Evolutionary conservation across 2,113 vertebrate species (phyloP).

Genomic region (Brachirus orientalis): DNA sequence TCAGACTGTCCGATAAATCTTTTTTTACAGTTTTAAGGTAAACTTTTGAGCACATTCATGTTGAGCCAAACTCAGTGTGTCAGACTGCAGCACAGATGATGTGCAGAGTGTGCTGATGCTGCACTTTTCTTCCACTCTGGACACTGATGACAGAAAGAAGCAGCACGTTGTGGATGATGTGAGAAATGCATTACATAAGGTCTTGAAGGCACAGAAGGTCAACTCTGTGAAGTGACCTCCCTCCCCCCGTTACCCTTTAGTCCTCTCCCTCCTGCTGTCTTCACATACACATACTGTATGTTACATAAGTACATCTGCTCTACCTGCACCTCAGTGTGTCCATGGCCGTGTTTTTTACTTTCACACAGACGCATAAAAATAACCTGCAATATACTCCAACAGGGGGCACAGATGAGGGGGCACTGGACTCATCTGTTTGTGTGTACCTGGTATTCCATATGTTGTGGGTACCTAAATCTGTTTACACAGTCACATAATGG

Average conservation of each 20-base stretch:
- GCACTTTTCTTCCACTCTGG: too few species aligned
- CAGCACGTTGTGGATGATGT: too few species aligned
- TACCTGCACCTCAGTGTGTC: slow-evolving; percentile 36
- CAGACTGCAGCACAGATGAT: neutral
- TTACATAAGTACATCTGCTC: too few species aligned
- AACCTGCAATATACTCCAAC: slow-evolving; percentile 30
- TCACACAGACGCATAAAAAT: slow-evolving; percentile 57
- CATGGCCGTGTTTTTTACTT: slow-evolving; percentile 31
- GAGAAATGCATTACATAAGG: too few species aligned
- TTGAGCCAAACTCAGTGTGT: slow-evolving; percentile 10
- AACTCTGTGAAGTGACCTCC: neutral
- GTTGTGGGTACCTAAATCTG: too few species aligned
- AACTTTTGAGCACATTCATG: neutral
- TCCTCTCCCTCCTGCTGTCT: slow-evolving; percentile 26
- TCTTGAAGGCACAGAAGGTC: too few species aligned
- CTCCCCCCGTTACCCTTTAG: neutral
- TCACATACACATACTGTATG: slow-evolving; percentile 38
- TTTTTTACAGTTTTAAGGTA: neutral
- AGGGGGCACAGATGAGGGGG: slow-evolving; percentile 25
- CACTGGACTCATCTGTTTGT: neutral
- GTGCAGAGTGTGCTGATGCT: neutral
- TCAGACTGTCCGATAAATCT: neutral
- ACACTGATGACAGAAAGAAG: too few species aligned
- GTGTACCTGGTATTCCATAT: too few species aligned
- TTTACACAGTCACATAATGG: too few species aligned